phyloP scores from a whole-genome alignment of 2,113 vertebrate genomes.

The Turnix velox region DNA sequence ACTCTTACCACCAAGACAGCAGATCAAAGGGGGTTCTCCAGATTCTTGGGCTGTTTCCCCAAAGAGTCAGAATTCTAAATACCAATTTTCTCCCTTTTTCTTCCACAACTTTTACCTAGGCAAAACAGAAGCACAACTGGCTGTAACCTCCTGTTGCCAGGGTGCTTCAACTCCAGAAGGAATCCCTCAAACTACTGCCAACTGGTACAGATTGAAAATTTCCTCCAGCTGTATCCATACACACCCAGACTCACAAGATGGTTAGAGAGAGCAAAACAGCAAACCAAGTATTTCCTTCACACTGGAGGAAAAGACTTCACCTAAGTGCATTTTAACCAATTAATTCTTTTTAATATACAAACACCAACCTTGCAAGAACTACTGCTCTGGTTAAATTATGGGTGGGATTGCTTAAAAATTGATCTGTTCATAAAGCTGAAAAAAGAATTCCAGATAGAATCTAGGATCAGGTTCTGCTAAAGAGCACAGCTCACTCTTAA shows the following conservation, averaged over 20 bases:
- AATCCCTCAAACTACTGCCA: background rate
- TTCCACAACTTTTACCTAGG: background rate
- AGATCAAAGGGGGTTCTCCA: background rate
- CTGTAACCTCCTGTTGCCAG: background rate
- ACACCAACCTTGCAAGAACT: accelerated
- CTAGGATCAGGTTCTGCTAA: background rate
- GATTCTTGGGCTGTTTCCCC: background rate
- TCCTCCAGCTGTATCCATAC: background rate
- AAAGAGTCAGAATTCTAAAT: background rate
- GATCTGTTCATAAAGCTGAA: background rate
- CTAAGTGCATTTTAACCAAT: background rate
- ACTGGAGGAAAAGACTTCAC: background rate
- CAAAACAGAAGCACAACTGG: background rate
- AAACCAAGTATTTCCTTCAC: background rate
- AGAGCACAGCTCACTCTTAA: background rate
- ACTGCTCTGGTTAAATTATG: accelerated
- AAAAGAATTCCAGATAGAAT: background rate
- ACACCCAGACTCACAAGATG: background rate
- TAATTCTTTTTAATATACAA: background rate
- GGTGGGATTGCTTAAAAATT: background rate
- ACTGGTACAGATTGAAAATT: too few species aligned
- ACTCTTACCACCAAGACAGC: background rate
- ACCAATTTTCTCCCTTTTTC: too few species aligned
- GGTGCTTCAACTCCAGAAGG: background rate
- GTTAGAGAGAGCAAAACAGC: background rate